These are phyloP conservation scores for Cordylochernes scorpioides DNA, from an alignment of 2,888 invertebrate species.

Conservation along the genomic window DNA sequence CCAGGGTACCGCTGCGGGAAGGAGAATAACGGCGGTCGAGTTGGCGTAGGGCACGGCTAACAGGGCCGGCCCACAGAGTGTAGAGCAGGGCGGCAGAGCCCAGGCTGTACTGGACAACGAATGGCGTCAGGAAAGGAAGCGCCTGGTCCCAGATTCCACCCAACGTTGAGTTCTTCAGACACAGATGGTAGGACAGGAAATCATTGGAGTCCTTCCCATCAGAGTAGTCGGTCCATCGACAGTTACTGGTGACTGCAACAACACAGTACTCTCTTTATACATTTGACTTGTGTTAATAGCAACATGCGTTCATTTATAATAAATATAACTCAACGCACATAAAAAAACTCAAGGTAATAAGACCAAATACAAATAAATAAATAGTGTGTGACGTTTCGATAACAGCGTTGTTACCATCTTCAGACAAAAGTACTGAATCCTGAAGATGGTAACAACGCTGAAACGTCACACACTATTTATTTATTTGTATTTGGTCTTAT, in stretches of 20 bases:
- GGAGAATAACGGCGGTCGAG: not conserved
- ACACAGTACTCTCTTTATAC: too few species aligned
- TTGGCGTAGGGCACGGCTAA: slow-evolving; percentile 1
- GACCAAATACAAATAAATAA: too few species aligned
- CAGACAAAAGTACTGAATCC: too few species aligned
- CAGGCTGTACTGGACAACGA: slow-evolving; percentile 28
- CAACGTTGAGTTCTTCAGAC: slow-evolving; percentile 28
- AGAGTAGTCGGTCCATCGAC: slow-evolving; percentile 7
- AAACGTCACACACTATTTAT: too few species aligned
- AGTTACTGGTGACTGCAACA: slow-evolving; percentile 7
- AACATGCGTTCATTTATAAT: too few species aligned
- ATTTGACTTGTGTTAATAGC: too few species aligned
- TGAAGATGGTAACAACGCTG: too few species aligned
- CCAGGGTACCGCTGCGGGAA: slow-evolving; percentile 5
- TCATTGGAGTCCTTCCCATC: slow-evolving; percentile 5
- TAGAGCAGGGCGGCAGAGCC: slow-evolving; percentile 30
- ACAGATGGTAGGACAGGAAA: slow-evolving; percentile 27
- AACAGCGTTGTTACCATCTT: too few species aligned
- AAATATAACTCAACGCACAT: too few species aligned
- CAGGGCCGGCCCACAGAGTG: slow-evolving; percentile 23
- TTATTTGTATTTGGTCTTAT: too few species aligned
- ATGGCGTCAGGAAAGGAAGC: slow-evolving; percentile 29
- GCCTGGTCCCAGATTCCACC: slow-evolving; percentile 30
- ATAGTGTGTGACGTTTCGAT: too few species aligned
- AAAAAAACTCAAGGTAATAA: too few species aligned